Conservation (phyloP, 2,113 vertebrate genomes). For the Garra rufa region DNA sequence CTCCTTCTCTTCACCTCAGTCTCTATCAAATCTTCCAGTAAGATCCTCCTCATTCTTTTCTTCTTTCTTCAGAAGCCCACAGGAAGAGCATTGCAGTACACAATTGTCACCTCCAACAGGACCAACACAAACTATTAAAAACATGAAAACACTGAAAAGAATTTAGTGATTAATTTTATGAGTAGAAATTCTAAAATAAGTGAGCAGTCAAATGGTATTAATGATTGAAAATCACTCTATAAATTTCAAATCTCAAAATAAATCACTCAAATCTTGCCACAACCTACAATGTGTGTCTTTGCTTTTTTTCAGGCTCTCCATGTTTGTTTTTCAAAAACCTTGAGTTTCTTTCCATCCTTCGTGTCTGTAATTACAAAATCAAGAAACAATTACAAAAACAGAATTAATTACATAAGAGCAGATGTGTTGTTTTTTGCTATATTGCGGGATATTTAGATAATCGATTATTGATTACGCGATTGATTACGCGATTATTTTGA, state of each 20-base stretch:
- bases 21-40: conserved; percentile 96
- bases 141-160: conserved; percentile 83
- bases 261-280: no score
- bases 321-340: neutral
- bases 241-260: no score
- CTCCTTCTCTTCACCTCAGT: conserved; percentile 81
- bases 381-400: no score
- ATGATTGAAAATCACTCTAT: neutral
- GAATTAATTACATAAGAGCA: no score
- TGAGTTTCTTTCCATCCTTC: no score
- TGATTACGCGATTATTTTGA: no score
- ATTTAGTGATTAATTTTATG: neutral
- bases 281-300: neutral
- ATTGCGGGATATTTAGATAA: no score
- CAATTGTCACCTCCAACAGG: conserved; percentile 87
- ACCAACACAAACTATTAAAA: conserved; percentile 99
- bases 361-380: no score
- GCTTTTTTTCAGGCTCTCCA: neutral
- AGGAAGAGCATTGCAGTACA: conserved; percentile 94
- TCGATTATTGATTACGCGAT: no score
- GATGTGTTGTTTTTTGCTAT: no score
- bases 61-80: conserved; percentile 94
- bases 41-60: conserved; percentile 93
- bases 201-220: neutral
- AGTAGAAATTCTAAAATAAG: no score